A percentile compares a stretch with the other conserved stretches of the same genome.
These are phyloP conservation scores for Pangasius larnaudii DNA, from an alignment of 2,797 vertebrate species.

Conservation along the genomic window DNA sequence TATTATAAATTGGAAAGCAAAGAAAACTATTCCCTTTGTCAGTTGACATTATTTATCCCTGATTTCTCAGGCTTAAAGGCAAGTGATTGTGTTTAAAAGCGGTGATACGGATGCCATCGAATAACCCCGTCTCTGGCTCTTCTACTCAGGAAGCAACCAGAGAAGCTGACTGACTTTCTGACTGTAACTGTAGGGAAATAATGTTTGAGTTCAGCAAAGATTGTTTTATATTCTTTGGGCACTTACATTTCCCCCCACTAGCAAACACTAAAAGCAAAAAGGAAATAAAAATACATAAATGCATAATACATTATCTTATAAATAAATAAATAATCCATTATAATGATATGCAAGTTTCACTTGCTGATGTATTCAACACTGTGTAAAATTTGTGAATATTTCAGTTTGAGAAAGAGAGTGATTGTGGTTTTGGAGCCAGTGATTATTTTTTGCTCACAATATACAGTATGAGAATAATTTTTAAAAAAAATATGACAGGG, in stretches of 20 bases:
- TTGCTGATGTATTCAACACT: background rate
- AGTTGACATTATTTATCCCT: background rate
- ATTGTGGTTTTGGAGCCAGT: background rate
- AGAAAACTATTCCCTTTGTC: no score
- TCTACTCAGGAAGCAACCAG: background rate
- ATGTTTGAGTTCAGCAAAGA: background rate
- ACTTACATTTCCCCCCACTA: background rate
- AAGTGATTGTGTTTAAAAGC: background rate
- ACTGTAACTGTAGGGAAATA: background rate
- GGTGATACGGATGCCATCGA: background rate
- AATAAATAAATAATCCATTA: background rate
- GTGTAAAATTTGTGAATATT: background rate
- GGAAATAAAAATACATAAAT: background rate
- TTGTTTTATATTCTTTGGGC: background rate
- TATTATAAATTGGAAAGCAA: no score
- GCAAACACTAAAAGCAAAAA: background rate
- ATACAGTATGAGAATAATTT: background rate
- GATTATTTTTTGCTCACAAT: background rate
- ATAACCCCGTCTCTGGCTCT: background rate
- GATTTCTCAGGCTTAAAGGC: background rate
- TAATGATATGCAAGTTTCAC: background rate
- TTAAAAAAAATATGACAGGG: background rate
- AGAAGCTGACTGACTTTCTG: background rate
- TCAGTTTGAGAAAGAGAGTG: background rate
- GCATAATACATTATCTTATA: background rate